Evolutionary conservation across 1,140 invertebrate genomes (phyloP).

Genomic region (Drosophila ogumai): DNA sequence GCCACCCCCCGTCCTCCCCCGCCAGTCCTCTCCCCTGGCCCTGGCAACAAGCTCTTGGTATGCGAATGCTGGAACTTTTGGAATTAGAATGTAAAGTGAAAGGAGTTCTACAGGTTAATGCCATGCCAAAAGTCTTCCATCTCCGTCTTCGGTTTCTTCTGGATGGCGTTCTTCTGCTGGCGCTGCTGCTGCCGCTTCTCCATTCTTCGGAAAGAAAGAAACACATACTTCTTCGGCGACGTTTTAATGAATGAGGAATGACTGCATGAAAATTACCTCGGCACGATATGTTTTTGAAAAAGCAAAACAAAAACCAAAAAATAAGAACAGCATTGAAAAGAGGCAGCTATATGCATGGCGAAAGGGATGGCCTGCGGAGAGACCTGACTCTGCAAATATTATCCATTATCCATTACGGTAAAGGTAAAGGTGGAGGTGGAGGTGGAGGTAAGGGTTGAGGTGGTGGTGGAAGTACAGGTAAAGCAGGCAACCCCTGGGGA

Average conservation of each 20-base stretch:
- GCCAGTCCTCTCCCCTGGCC: not conserved
- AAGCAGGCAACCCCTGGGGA: constrained; percentile 1
- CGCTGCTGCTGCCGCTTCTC: constrained; percentile 10
- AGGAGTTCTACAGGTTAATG: constrained; percentile 80
- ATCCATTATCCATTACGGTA: constrained; percentile 16
- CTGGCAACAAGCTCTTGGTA: constrained; percentile 52
- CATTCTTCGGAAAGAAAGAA: constrained; percentile 16
- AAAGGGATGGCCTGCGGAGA: constrained; percentile 21
- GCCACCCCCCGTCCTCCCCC: not conserved
- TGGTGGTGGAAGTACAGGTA: not conserved
- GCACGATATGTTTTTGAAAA: constrained; percentile 43
- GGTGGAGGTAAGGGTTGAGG: not conserved
- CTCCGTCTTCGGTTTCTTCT: constrained; percentile 26
- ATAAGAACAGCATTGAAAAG: constrained; percentile 4
- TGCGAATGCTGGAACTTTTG: constrained; percentile 79
- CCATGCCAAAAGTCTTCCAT: constrained; percentile 50
- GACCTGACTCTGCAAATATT: constrained; percentile 28
- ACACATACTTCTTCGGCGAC: constrained; percentile 15
- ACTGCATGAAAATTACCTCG: constrained; percentile 69
- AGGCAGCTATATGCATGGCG: constrained; percentile 9
- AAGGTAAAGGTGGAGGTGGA: not conserved
- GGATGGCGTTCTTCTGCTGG: constrained; percentile 11
- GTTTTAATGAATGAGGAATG: constrained; percentile 75
- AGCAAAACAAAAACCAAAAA: not conserved
- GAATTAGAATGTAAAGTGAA: constrained; percentile 83